A percentile compares a stretch with the other conserved stretches of the same genome.
Evolutionary conservation across 2,113 vertebrate genomes (phyloP).

Genomic region (Phasianus colchicus): DNA sequence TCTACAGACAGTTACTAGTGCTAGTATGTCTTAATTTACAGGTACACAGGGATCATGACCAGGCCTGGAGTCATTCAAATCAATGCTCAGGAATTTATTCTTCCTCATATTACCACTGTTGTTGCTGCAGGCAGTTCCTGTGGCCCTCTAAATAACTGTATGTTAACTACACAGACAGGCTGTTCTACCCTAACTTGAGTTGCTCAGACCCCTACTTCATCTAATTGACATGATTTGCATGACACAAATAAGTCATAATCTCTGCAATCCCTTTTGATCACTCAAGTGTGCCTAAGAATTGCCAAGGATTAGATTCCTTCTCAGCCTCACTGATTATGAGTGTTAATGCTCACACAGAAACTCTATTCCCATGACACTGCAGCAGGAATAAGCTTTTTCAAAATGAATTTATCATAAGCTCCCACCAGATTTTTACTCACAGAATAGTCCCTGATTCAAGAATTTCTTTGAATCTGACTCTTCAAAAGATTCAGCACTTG

Average conservation of each 20-base stretch:
- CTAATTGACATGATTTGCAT: slow-evolving; percentile 20
- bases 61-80: neutral
- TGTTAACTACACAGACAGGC: neutral
- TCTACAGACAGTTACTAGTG: neutral
- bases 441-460: slow-evolving; percentile 15
- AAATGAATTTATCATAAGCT: slow-evolving; percentile 24
- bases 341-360: neutral
- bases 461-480: slow-evolving; percentile 32
- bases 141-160: neutral
- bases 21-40: neutral
- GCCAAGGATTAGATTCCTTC: slow-evolving; percentile 13
- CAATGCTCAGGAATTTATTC: neutral
- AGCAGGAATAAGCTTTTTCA: slow-evolving; percentile 29
- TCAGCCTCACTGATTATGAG: neutral
- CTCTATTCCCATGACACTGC: neutral
- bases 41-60: too few relatives aligned
- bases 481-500: slow-evolving; percentile 36
- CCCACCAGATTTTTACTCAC: slow-evolving; percentile 15
- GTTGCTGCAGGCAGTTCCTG: neutral
- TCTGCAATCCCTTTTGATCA: slow-evolving; percentile 45
- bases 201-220: neutral
- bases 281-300: slow-evolving; percentile 27
- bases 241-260: neutral
- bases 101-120: neutral
- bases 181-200: neutral